Evolutionary conservation across 1,140 invertebrate species (phyloP), one percentile per base, ranked within the genome.

Genomic region (Drosophila nasuta): DNA sequence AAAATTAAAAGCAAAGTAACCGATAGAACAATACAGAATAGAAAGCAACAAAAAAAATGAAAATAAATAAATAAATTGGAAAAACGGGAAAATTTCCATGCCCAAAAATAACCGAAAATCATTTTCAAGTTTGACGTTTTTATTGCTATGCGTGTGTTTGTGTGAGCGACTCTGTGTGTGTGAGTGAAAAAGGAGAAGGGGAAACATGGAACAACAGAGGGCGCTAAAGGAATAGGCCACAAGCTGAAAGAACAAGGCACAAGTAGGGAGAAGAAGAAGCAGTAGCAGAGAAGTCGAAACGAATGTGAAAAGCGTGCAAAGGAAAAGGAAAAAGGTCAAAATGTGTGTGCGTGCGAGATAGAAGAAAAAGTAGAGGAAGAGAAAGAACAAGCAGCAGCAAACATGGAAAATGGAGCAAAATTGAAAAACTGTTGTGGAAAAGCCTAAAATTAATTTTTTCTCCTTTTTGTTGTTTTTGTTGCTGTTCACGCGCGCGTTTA

Each of bases 361-460:
- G 54, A 15, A 70, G 56, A 64, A 70, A 38, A 10, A 3, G 35
- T 10, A 38, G 35, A 38, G 8, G 35, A 38, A 10, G 6, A 10
- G 35, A 38, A 8, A 33, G 35, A 38, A 38, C 35, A 38, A 33
- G 30, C 30, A 33, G 30, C 20, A 20, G 20, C 30, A 66, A 59
- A 35, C 56, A 51, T 81, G 65, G 20, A 82, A 87, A 87, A 82
- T 87, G 83, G 77, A 87, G 78, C 78, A 85, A 76, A 81, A 76
- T 78, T 88, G 81, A 81, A 88, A 89, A 81, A 85, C 66, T 82
- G 33, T 33, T 77, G 81, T 74, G 74, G 70, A 88, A 88, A 88
- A 87, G 85, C 81, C 81, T 89, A 89, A 89, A 88, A 89, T 89
- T 83, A 88, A 88, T 76, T 88, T 85, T 20, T 25, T 25, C 15